Conservation (phyloP, 2,113 vertebrate species). For the Octodon degus region DNA sequence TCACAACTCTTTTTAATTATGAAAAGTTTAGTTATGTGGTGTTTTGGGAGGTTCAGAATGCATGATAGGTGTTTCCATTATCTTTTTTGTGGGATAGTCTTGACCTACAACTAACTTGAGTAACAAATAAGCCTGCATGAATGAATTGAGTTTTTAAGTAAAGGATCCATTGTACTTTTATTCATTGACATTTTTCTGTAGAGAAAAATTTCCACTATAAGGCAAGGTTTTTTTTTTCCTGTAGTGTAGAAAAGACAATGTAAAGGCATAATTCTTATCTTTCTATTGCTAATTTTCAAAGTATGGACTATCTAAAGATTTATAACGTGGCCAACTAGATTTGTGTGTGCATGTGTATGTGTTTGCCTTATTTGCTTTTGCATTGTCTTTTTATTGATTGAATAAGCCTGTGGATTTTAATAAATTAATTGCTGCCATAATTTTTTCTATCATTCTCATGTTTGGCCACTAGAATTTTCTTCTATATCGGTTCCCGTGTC, state of each 20-base stretch:
- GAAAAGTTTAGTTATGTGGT: too few relatives aligned
- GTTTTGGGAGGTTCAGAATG: too few relatives aligned
- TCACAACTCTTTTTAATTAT: too few relatives aligned
- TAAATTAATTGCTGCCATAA: background rate
- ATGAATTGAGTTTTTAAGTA: too few relatives aligned
- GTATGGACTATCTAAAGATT: background rate
- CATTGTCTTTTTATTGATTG: background rate
- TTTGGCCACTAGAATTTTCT: background rate
- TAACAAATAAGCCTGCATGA: too few relatives aligned
- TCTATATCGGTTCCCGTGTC: background rate
- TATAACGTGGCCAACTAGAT: background rate
- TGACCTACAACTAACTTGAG: too few relatives aligned
- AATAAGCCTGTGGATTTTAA: background rate
- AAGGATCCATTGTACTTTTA: background rate
- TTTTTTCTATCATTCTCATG: background rate
- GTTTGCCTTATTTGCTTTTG: background rate
- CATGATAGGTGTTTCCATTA: too few relatives aligned
- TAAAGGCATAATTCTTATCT: background rate
- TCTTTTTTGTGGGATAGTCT: too few relatives aligned
- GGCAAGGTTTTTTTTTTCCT: background rate
- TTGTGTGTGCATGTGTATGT: background rate
- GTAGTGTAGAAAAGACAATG: background rate
- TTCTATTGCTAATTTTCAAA: slow-evolving; percentile 36
- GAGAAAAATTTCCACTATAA: background rate
- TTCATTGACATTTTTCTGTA: background rate